Evolutionary conservation across 1,140 invertebrate species (phyloP).

Genomic region (Eumeta japonica): DNA sequence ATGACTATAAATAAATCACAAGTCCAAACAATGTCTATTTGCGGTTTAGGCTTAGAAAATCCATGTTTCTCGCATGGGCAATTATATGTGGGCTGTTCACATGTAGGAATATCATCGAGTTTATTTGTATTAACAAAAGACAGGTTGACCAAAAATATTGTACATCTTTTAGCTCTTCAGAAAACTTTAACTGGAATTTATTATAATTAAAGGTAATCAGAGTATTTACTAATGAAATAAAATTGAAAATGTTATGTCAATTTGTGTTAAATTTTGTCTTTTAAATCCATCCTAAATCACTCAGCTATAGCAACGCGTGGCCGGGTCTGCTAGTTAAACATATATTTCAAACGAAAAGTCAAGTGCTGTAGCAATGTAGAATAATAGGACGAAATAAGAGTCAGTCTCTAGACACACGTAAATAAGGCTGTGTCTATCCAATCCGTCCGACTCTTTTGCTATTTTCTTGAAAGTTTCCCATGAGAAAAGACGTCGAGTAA

Average conservation of each 20-base stretch:
- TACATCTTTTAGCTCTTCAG: constrained; percentile 16
- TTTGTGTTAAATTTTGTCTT: neutral
- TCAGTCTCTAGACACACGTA: neutral
- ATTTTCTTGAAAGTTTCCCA: no score
- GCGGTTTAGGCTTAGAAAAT: constrained; percentile 35
- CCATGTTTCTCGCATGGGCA: constrained; percentile 19
- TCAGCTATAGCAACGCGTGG: constrained; percentile 1
- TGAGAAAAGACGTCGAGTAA: no score
- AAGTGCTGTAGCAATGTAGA: no score
- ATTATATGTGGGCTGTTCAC: constrained; percentile 38
- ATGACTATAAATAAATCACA: constrained; percentile 60
- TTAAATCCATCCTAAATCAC: neutral
- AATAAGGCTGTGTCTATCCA: no score
- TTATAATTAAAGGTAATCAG: constrained; percentile 13
- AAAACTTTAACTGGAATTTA: neutral
- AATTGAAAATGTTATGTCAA: constrained; percentile 5
- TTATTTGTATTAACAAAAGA: constrained; percentile 32
- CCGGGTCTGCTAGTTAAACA: constrained; percentile 1
- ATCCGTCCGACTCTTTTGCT: no score
- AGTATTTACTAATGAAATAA: constrained; percentile 17
- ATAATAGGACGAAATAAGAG: neutral
- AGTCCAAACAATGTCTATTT: constrained; percentile 46
- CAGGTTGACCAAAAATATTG: constrained; percentile 32
- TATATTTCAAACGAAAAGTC: no score
- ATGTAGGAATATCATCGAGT: constrained; percentile 38